Evolutionary conservation across 2,888 invertebrate species (phyloP).

Genomic region (Hanleya hanleyi): DNA sequence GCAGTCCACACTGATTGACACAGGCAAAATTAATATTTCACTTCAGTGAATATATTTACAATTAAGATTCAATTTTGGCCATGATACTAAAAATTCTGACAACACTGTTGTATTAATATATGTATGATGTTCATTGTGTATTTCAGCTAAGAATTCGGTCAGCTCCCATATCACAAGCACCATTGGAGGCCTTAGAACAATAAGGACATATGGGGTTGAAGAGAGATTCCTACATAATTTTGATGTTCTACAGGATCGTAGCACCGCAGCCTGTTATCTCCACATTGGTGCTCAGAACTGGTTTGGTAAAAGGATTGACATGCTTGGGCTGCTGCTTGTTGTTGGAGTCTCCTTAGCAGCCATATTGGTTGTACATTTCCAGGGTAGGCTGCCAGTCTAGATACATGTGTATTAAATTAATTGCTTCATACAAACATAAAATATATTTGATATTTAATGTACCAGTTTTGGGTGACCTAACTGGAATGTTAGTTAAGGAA

Average conservation of each 20-base stretch:
- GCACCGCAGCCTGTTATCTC: conserved; percentile 55
- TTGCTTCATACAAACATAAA: neutral
- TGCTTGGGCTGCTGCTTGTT: conserved; percentile 44
- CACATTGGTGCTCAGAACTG: conserved; percentile 52
- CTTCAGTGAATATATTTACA: too few relatives aligned
- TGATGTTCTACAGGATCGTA: conserved; percentile 72
- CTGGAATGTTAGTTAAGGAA: too few relatives aligned
- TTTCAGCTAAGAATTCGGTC: conserved; percentile 50
- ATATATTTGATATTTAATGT: neutral
- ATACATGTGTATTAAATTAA: neutral
- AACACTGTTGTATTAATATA: neutral
- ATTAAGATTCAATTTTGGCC: too few relatives aligned
- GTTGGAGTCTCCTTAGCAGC: conserved; percentile 37
- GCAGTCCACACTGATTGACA: too few relatives aligned
- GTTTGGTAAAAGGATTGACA: conserved; percentile 54
- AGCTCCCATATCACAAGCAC: conserved; percentile 55
- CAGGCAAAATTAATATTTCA: too few relatives aligned
- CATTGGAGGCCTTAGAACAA: conserved; percentile 50
- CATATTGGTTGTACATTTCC: conserved; percentile 40
- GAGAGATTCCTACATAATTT: conserved; percentile 52
- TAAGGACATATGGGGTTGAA: conserved; percentile 47
- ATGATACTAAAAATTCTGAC: too few relatives aligned
- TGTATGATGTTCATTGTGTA: neutral
- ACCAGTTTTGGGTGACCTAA: too few relatives aligned
- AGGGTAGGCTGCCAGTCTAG: conserved; percentile 26